Evolutionary conservation across 64 coral and sea anemone genomes (phyloP).

Genomic region (Porites lutea): DNA sequence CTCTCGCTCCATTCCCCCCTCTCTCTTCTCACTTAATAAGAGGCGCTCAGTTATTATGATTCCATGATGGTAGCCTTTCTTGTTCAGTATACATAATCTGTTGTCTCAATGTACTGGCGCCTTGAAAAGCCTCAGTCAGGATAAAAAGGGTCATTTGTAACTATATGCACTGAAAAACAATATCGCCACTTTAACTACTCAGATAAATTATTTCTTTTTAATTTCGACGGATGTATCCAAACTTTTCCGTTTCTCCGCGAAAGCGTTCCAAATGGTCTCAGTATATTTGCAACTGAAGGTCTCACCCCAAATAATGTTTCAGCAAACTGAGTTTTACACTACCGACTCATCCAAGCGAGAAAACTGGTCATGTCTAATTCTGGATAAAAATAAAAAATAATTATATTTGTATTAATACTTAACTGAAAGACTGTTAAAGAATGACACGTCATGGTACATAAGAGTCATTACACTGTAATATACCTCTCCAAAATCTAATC

Average conservation of each 20-base stretch:
- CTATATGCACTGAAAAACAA: slow-evolving; percentile 5
- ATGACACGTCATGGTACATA: not conserved
- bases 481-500: not conserved
- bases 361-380: not conserved
- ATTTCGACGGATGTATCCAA: too few species aligned
- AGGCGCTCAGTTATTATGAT: too few species aligned
- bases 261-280: too few species aligned
- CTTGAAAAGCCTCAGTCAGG: not conserved
- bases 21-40: too few species aligned
- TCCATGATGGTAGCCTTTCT: too few species aligned
- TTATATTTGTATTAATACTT: not conserved
- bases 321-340: not conserved
- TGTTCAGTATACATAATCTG: not conserved
- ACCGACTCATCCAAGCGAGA: not conserved
- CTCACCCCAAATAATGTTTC: too few species aligned
- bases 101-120: not conserved
- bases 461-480: not conserved
- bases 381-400: not conserved
- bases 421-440: not conserved
- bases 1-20: too few species aligned
- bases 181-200: not conserved
- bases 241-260: too few species aligned
- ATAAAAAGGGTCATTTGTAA: slow-evolving; percentile 3
- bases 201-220: too few species aligned
- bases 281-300: too few species aligned